Conservation (phyloP, 2,797 vertebrate genomes). For the Ispidina picta region DNA sequence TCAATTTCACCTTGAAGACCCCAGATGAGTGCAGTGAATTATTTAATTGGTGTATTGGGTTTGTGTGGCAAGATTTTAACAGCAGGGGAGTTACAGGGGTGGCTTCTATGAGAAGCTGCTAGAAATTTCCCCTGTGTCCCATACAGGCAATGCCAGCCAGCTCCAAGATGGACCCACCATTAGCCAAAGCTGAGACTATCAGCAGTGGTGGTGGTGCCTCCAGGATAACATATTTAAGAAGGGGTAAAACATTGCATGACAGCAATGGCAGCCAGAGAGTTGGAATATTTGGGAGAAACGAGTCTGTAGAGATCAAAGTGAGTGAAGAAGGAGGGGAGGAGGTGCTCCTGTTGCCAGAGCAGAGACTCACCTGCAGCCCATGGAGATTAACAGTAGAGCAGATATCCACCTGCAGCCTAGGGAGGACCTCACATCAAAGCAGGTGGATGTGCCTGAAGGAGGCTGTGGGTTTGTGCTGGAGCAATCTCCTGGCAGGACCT, state of each 20-base stretch:
- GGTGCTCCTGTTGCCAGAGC: background rate
- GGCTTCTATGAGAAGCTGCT: background rate
- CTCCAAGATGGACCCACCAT: accelerated
- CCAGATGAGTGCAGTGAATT: background rate
- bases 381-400: background rate
- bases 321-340: background rate
- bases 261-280: background rate
- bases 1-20: background rate
- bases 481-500: too few species aligned
- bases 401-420: background rate
- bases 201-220: accelerated
- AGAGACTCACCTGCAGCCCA: background rate
- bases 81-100: background rate
- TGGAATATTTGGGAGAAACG: background rate
- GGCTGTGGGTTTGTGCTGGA: too few species aligned
- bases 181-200: background rate
- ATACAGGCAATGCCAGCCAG: background rate
- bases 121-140: background rate
- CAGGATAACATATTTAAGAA: background rate
- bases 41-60: background rate
- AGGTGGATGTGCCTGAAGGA: background rate
- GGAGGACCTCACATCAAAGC: background rate
- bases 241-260: too few species aligned
- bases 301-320: background rate
- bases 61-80: background rate